Base-by-base conservation (phyloP, 2,888 invertebrate species). In the Protonemura montana region DNA sequence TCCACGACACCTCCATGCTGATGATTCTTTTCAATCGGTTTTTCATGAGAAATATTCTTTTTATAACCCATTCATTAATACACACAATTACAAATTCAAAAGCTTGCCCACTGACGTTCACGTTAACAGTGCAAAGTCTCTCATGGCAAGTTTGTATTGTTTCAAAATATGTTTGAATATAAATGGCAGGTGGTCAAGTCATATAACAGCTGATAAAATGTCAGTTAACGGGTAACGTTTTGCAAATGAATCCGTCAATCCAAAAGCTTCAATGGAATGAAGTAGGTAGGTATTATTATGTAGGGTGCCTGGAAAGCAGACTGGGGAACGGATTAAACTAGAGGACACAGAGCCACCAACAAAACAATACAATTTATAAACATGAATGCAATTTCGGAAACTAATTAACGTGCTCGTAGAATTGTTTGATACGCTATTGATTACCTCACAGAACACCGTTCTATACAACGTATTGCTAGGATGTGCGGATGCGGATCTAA, bases 201-300 rank as follows among this genome's bases (percentile, higher is more conserved):
- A 59, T n/a, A n/a, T 59, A 59, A 59, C 21, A 59, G 59, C 59
- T 59, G 59, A 59, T 59, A 59, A 59, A 59, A 59, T 59, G 59
- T 7, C 35, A 35, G 35, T 35, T 35, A 3, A 35, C 35, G 35
- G 10, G 35, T 59, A 1, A 59, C 59, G 21, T 59, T 59, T 59
- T 59, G 59, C 21, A 59, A 59, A 59, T 21, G 59, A 59, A 21
- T 59, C 21, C 59, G 59, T 59, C 59, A 59, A 59, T 59, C 13
- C 16, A 13, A 59, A 21, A 21, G 59, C 21, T 16, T 59, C 59
- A 59, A 59, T 59, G 21, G 59, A 59, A 59, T 59, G 59, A 59
- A 21, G 6, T 59, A 59, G 7, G 21, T 35, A 35, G 3, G 10
- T 35, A 35, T 35, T 6, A 35, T 6, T 3, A 10, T 3, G 35